Evolutionary conservation across 2,888 invertebrate genomes (phyloP).

Genomic region (Ptychoptera contaminata): DNA sequence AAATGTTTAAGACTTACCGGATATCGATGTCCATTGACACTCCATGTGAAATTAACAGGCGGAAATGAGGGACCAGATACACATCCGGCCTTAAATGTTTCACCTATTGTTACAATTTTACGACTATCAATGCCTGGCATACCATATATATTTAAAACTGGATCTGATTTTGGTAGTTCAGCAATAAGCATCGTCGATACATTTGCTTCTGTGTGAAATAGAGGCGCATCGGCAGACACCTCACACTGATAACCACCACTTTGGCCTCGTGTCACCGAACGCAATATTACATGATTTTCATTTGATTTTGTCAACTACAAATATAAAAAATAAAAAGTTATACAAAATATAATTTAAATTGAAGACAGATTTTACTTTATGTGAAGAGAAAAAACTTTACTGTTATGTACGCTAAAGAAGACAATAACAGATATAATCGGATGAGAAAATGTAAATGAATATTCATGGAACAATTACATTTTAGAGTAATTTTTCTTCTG

Average conservation of each 20-base stretch:
- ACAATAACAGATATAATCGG: too few species aligned
- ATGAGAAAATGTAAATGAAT: too few species aligned
- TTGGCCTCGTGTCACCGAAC: conserved; percentile 27
- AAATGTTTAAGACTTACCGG: conserved; percentile 30
- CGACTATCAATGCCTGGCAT: conserved; percentile 20
- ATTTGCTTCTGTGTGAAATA: conserved; percentile 31
- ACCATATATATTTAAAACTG: conserved; percentile 27
- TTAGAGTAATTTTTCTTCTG: too few species aligned
- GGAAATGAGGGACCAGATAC: conserved; percentile 30
- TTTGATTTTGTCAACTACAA: conserved; percentile 30
- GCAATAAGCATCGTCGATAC: conserved; percentile 29
- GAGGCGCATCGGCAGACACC: conserved; percentile 32
- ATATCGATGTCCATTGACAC: conserved; percentile 22
- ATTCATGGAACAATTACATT: too few species aligned
- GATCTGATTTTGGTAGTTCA: conserved; percentile 28
- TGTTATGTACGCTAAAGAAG: too few species aligned
- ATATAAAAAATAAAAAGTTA: conserved; percentile 5
- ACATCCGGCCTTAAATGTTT: conserved; percentile 29
- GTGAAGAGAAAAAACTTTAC: too few species aligned
- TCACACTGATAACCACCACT: conserved; percentile 32
- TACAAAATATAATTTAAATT: too few species aligned
- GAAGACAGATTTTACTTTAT: too few species aligned
- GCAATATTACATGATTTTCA: conserved; percentile 28
- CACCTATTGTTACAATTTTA: conserved; percentile 27
- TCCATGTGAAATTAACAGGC: conserved; percentile 31